Base-by-base conservation (phyloP, 2,797 vertebrate species). In the Chaetophractus vellerosus region DNA sequence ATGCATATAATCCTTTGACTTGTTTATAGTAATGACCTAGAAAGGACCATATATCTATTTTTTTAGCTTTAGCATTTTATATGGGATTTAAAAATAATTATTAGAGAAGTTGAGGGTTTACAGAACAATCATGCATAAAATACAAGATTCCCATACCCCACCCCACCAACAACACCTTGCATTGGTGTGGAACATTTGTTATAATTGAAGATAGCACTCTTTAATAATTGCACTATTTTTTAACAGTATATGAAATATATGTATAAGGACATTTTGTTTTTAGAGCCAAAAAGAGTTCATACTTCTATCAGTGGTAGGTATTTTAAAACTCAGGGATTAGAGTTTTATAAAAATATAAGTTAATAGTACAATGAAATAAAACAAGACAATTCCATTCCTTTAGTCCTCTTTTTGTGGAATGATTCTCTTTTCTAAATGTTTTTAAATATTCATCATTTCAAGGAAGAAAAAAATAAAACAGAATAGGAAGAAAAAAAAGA, bases 381-480 rank as follows among this genome's bases (percentile, higher is more conserved):
- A 72, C 45, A 61, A 61, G 45, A 55, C 55, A 21, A 55, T 93
- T 45, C 57, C 31, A 31, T 93, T 81, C 33, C 38, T 88, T 81
- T 55, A 41, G 48, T 93, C 11, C 59, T 9, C 28, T 72, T 74
- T 93, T 38, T 63, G 26, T 72, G 38, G 28, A 80, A 31, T 16
- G 11, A 72, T 72, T 74, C 59, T 93, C 9, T 52, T 52, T 66
- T 66, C 33, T 91, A 41, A 75, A 66, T 75, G 33, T 83, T 57
- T 79, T 55, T 63, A 33, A 52, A 61, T 80, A 41, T 71, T 41
- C 68, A 45, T 88, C 19, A 33, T 23, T 64, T 88, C 45, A 88
- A 74, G 21, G 41, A 33, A 81, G 16, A 93, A 88, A 80, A 74
- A 26, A 80, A 28, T 80, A 52, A 88, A 71, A 90, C 28, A 87